These are phyloP conservation scores for Cranoglanis bouderius DNA, from an alignment of 2,113 vertebrate genomes.

Conservation along the genomic window DNA sequence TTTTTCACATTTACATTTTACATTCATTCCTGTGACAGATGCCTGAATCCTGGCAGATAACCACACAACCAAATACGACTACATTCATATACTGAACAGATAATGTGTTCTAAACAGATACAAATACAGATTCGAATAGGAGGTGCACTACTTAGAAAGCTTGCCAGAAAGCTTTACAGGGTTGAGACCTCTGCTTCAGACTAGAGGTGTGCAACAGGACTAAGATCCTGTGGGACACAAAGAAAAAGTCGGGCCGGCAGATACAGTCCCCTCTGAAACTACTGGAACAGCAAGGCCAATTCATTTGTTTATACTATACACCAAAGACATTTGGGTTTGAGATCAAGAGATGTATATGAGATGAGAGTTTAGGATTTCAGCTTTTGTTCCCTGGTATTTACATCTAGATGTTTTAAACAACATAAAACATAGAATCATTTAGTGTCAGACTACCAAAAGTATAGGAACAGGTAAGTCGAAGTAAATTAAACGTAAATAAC, in stretches of 20 bases:
- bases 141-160: background rate
- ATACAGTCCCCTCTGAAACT: background rate
- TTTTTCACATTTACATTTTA: conserved; percentile 15
- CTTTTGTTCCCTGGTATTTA: no score
- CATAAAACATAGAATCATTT: no score
- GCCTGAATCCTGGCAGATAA: conserved; percentile 1
- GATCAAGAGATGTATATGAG: no score
- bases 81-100: background rate
- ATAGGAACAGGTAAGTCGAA: no score
- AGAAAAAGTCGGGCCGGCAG: background rate
- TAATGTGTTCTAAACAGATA: background rate
- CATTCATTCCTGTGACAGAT: conserved; percentile 3
- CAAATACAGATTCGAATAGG: background rate
- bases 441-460: no score
- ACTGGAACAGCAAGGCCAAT: no score
- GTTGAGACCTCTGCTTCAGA: background rate
- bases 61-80: background rate
- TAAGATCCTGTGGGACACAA: background rate
- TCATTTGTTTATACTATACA: no score
- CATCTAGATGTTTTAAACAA: no score
- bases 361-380: no score
- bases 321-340: no score
- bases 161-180: background rate
- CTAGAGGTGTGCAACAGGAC: background rate
- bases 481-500: no score